Conservation (phyloP, 2,113 vertebrate species). For the Platysteira castanea region DNA sequence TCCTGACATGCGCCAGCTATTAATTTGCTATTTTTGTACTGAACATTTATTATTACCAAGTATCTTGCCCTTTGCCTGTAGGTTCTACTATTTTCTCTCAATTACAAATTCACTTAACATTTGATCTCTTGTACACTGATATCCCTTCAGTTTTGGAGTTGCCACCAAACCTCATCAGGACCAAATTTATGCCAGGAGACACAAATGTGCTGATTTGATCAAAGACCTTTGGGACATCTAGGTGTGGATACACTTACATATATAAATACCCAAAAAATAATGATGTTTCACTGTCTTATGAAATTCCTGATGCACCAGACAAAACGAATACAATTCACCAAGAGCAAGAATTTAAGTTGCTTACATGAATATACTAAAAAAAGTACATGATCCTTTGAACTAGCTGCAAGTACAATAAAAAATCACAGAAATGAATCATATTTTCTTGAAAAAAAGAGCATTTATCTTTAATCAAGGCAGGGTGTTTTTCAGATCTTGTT, state of each 20-base stretch:
- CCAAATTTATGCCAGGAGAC: neutral
- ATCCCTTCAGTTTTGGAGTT: neutral
- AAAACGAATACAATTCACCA: neutral
- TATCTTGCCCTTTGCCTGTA: neutral
- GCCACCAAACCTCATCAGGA: neutral
- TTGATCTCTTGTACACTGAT: neutral
- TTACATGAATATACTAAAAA: neutral
- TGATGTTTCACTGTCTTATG: neutral
- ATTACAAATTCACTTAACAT: neutral
- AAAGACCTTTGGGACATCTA: neutral
- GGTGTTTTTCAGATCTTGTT: accelerated
- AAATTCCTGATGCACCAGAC: neutral
- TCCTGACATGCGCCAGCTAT: neutral
- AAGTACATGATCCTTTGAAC: neutral
- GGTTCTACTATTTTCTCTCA: neutral
- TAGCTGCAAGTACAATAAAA: neutral
- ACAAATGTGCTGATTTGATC: neutral
- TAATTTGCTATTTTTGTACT: neutral
- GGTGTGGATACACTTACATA: neutral
- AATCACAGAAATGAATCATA: neutral
- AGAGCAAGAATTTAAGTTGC: neutral
- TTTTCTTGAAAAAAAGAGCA: neutral
- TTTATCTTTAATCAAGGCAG: neutral
- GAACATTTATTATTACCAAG: neutral
- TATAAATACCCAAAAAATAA: neutral